Base-by-base conservation (phyloP, 1,140 invertebrate genomes). In the Drosophila chauvacae region DNA sequence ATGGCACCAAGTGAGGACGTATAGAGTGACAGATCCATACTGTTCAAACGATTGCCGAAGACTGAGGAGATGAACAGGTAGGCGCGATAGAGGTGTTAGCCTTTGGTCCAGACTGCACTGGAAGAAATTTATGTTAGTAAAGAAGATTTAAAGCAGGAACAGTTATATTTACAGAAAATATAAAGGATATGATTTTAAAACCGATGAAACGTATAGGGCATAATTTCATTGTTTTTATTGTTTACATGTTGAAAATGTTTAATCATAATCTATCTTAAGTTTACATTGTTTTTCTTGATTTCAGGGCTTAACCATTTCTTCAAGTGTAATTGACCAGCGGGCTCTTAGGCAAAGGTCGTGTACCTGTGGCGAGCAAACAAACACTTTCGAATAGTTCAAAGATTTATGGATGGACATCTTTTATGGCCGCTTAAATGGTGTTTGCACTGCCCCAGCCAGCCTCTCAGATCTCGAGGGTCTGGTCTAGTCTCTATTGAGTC, bases 401-500 rank as follows among this genome's bases (percentile, higher is more conserved):
- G 70, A 74, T 70, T 63, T 73, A 88, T 86, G 78, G 81, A 77
- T 73, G 68, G 76, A 57, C 80, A 86, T 77, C 76, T 87, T 86
- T 85, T 82, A 64, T 59, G 71, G 53, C 45, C 57, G 60, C 74
- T 81, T 50, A 53, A 70, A 66, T 58, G 75, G 65, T 88, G 78
- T 86, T 86, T 86, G 87, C 84, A 88, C 75, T 56, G 53, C 35
- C 20, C 48, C 26, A 80, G 77, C 66, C 63, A 65, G 41, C 39
- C 62, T 35, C 53, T 65, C 56, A 35, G 47, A n/a, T 44, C 28
- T 70, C 16, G 37, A 62, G 66, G 41, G 39, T 26, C 35, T 39
- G 35, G 18, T 16, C 26, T 28, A n/a, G 47, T 37, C 23, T 53
- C 14, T 48, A n/a, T 28, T n/a, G 47, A 48, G 7, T 48, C 51